Percentiles rank a stretch among this genome's conserved stretches.
Conservation (phyloP, 2,888 invertebrate species). For the Aleiodes leptofemur region DNA sequence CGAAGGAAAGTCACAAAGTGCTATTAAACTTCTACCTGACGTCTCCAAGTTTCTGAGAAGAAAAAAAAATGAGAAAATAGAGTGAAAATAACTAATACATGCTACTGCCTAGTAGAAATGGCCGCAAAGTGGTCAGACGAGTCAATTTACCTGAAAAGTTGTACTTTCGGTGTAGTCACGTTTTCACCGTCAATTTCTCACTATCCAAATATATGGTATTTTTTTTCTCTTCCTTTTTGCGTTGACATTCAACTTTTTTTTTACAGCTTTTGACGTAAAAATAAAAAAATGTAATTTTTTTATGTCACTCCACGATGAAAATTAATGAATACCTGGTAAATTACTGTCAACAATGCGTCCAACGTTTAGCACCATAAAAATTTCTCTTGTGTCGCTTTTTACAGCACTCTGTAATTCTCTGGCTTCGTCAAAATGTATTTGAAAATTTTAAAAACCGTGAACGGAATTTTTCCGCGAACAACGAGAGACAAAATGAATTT, state of each 20-base stretch:
- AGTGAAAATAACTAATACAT: neutral
- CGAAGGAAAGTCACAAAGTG: too few relatives aligned
- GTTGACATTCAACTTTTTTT: neutral
- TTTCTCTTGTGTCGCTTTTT: neutral
- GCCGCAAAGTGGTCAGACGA: slow-evolving; percentile 1
- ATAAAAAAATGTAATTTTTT: slow-evolving; percentile 24
- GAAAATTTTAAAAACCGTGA: slow-evolving; percentile 8
- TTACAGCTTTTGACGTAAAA: slow-evolving; percentile 2
- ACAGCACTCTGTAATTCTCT: neutral
- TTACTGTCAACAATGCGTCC: slow-evolving; percentile 24
- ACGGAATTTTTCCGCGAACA: neutral
- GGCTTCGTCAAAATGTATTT: slow-evolving; percentile 14
- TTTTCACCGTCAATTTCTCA: slow-evolving; percentile 17
- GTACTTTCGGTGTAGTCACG: neutral
- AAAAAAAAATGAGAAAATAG: neutral
- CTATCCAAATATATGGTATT: slow-evolving; percentile 1
- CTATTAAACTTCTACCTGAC: too few relatives aligned
- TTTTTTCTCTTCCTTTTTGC: too few relatives aligned
- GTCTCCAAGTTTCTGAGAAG: too few relatives aligned
- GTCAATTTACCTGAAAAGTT: neutral
- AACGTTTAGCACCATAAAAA: slow-evolving; percentile 22
- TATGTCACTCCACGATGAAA: slow-evolving; percentile 12
- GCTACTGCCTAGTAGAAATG: neutral
- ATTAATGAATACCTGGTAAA: slow-evolving; percentile 32
- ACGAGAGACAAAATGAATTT: neutral